These are phyloP conservation scores for Stichopus chloronotus DNA, from an alignment of 35 echinoderm and acorn worm species.

Conservation along the genomic window DNA sequence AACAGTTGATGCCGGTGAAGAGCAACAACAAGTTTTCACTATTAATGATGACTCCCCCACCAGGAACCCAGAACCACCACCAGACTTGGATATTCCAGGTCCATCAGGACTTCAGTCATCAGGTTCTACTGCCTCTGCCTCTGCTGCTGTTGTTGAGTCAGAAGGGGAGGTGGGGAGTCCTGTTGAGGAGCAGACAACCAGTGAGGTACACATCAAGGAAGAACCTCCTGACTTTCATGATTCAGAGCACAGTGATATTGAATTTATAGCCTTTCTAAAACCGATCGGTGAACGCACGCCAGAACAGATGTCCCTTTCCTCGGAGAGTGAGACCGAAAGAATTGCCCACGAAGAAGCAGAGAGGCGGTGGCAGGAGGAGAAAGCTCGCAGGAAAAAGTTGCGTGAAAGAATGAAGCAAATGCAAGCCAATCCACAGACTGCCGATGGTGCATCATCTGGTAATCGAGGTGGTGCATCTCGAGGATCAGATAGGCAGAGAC, in stretches of 20 bases:
- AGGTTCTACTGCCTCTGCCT: not conserved
- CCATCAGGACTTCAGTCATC: conserved; percentile 4
- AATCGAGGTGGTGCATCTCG: not conserved
- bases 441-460: not conserved
- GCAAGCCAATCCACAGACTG: not conserved
- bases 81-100: not conserved
- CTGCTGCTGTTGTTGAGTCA: conserved; percentile 52
- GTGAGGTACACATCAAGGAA: conserved; percentile 18
- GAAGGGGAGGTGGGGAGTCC: conserved; percentile 36
- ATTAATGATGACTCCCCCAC: conserved; percentile 55
- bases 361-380: conserved; percentile 22
- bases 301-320: conserved; percentile 54
- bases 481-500: not conserved
- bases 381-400: not conserved
- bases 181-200: not conserved
- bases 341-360: conserved; percentile 22
- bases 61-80: conserved; percentile 35
- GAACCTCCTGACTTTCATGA: conserved; percentile 61
- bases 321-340: conserved; percentile 49
- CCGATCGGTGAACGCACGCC: conserved; percentile 77
- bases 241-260: conserved; percentile 68
- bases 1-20: not conserved
- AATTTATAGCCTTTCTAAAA: conserved; percentile 75
- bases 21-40: not conserved
- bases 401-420: conserved; percentile 23